Base-by-base conservation (phyloP, 2,888 invertebrate species). In the Agrotis segetum region DNA sequence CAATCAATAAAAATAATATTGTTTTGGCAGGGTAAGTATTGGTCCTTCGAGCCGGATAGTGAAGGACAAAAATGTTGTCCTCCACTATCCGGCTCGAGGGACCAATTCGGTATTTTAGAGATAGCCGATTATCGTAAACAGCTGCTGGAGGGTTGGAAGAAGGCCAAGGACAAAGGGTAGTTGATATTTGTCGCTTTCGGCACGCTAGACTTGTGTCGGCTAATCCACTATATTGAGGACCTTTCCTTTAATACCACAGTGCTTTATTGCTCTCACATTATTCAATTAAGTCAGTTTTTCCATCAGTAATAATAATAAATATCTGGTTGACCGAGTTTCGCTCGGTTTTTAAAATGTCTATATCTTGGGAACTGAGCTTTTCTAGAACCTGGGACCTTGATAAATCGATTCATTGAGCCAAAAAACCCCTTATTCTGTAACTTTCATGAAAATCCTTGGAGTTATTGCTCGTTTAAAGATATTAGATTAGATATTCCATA, bases 101-200 rank as follows among this genome's bases (percentile, higher is more conserved):
- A n/a, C n/a, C 17, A 44, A 5, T 29, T 29, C 16, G 3, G 17
- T 24, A 50, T 68, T 72, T 49, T 14, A 21, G 24, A 49, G 49
- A 46, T 34, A n/a, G 7, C 0, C 1, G 19, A 65, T 47, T 40
- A n/a, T 56, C n/a, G n/a, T 13, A 34, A 61, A 44, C 67, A 67
- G 29, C n/a, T 55, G 55, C 21, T 24, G 5, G 50, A 21, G 21
- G 17, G 7, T 14, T 77, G 53, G 49, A 55, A 34, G 49, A 71
- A 60, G 79, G 73, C n/a, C 71, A 77, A 77, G 53, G 53, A 60
- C 49, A n/a, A 53, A 77, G 21, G 16, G 40, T 47, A 49, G 71
- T n/a, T n/a, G n/a, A n/a, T 62, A 24, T 55, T 56, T 55, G 24
- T 56, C 29, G 19, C 29, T 66, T 49, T 67, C 13, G n/a, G 9